Evolutionary conservation across 2,888 invertebrate genomes (phyloP).

Genomic region (Eupithecia abbreviata): DNA sequence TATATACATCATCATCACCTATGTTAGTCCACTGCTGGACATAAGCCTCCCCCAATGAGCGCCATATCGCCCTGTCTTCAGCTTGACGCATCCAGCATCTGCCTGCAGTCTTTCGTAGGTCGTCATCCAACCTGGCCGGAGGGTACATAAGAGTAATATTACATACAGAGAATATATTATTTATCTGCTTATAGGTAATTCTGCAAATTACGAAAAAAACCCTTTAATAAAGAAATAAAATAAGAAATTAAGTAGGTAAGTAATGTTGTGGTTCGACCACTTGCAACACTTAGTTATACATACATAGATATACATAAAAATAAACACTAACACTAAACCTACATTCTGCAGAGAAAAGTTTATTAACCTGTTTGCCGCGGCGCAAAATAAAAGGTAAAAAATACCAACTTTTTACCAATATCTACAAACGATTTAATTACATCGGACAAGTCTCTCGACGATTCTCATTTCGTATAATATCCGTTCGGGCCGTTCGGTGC

Average conservation of each 20-base stretch:
- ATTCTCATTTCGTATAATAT: slow-evolving; percentile 52
- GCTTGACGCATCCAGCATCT: too few relatives aligned
- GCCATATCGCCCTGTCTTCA: too few relatives aligned
- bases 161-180: too few relatives aligned
- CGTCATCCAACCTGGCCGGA: too few relatives aligned
- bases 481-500: slow-evolving; percentile 26
- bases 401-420: slow-evolving; percentile 12
- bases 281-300: background rate
- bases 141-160: too few relatives aligned
- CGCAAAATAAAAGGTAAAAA: background rate
- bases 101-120: too few relatives aligned
- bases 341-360: background rate
- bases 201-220: background rate
- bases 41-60: too few relatives aligned
- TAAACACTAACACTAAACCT: background rate
- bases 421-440: slow-evolving; percentile 23
- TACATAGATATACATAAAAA: background rate
- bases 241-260: background rate
- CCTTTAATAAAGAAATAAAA: background rate
- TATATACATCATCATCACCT: too few relatives aligned
- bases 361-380: slow-evolving; percentile 1
- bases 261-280: background rate
- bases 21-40: too few relatives aligned
- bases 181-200: too few relatives aligned
- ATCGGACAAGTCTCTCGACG: slow-evolving; percentile 51